Conservation (phyloP, 2,888 invertebrate species). For the Capitulum mitella region DNA sequence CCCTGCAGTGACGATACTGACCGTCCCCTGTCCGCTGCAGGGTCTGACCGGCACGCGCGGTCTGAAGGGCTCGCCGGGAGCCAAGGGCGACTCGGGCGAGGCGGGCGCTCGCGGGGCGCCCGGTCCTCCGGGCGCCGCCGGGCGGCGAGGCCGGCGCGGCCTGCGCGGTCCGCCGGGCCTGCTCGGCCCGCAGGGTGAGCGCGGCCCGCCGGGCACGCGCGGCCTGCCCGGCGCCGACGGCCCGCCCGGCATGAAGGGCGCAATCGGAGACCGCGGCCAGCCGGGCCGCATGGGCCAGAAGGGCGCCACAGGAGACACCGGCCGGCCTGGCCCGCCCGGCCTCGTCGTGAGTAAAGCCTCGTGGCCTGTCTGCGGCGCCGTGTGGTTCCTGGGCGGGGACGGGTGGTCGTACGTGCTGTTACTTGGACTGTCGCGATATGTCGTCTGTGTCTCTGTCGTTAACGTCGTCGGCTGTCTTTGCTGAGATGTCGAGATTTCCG, state of each 20-base stretch:
- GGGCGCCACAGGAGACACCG: slow-evolving; percentile 51
- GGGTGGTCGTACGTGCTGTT: too few species aligned
- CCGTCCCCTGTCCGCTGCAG: slow-evolving; percentile 45
- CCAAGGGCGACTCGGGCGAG: slow-evolving; percentile 65
- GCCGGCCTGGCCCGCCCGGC: slow-evolving; percentile 54
- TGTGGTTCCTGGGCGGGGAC: too few species aligned
- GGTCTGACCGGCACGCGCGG: slow-evolving; percentile 71
- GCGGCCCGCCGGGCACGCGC: slow-evolving; percentile 57
- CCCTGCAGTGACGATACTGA: too few species aligned
- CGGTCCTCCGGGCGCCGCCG: slow-evolving; percentile 65
- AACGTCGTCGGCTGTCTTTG: too few species aligned
- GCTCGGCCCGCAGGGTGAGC: slow-evolving; percentile 48
- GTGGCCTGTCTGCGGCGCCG: too few species aligned
- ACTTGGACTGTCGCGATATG: too few species aligned
- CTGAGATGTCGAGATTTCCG: too few species aligned
- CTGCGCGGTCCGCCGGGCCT: slow-evolving; percentile 56
- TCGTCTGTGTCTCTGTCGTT: too few species aligned
- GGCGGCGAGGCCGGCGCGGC: slow-evolving; percentile 62
- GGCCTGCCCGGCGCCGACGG: slow-evolving; percentile 72
- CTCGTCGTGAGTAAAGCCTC: background rate
- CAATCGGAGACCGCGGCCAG: slow-evolving; percentile 61
- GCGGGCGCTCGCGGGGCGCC: slow-evolving; percentile 68
- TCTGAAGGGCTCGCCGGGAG: slow-evolving; percentile 66
- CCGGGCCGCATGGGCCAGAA: slow-evolving; percentile 40
- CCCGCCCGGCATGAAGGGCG: slow-evolving; percentile 63